Evolutionary conservation across 2,888 invertebrate genomes (phyloP).

Genomic region (Platycheirus rosarum): DNA sequence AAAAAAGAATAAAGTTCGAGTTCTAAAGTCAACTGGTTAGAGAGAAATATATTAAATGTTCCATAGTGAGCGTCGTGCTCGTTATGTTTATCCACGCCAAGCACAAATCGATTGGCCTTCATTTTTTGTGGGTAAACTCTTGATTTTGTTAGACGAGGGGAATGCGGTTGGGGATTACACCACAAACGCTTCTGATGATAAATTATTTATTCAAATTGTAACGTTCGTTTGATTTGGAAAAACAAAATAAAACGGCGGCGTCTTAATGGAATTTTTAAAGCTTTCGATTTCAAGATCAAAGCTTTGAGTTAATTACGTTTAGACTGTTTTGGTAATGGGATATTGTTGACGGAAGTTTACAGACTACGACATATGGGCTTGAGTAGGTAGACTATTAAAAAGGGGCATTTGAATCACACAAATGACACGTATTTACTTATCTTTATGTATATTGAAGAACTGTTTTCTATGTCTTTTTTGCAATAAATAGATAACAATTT

Average conservation of each 20-base stretch:
- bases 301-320: background rate
- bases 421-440: too few species aligned
- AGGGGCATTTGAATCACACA: background rate
- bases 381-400: background rate
- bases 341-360: slow-evolving; percentile 5
- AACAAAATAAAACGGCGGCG: slow-evolving; percentile 45
- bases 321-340: background rate
- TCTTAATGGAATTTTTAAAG: slow-evolving; percentile 26
- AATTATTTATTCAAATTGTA: slow-evolving; percentile 47
- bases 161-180: background rate
- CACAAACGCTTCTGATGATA: slow-evolving; percentile 4
- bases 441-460: too few species aligned
- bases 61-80: slow-evolving; percentile 56
- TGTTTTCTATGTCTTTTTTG: too few species aligned
- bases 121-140: slow-evolving; percentile 25
- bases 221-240: slow-evolving; percentile 37
- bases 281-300: slow-evolving; percentile 31
- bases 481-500: too few species aligned
- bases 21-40: slow-evolving; percentile 28
- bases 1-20: slow-evolving; percentile 34
- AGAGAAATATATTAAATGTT: slow-evolving; percentile 19
- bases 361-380: background rate
- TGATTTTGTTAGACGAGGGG: background rate
- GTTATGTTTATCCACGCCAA: slow-evolving; percentile 55
- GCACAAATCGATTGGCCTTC: slow-evolving; percentile 66